Evolutionary conservation across 2,888 invertebrate genomes (phyloP).

Genomic region (Allolobophora icterica): DNA sequence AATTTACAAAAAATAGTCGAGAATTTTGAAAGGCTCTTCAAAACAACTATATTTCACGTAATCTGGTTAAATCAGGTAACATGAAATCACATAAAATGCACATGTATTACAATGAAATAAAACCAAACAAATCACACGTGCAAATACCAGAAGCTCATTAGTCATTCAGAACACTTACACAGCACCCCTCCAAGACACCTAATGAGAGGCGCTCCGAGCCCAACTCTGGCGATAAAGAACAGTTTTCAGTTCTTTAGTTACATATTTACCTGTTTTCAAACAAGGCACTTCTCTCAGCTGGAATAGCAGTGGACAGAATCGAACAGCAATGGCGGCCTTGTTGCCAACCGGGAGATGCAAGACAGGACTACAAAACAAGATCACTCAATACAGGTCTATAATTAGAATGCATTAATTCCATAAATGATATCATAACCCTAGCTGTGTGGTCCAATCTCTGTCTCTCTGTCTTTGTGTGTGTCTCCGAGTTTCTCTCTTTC

Average conservation of each 20-base stretch:
- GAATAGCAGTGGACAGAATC: conserved; percentile 81
- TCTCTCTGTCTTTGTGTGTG: neutral
- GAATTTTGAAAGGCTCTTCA: neutral
- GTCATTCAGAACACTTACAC: too few species aligned
- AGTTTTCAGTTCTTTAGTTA: neutral
- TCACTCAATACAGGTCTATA: neutral
- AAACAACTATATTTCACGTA: neutral
- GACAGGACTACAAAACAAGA: conserved; percentile 73
- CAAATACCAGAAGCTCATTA: too few species aligned
- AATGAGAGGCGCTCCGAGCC: too few species aligned
- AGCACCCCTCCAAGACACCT: too few species aligned
- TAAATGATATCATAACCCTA: neutral
- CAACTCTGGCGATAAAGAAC: too few species aligned
- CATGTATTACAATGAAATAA: neutral
- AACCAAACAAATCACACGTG: neutral
- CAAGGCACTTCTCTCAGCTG: conserved; percentile 64
- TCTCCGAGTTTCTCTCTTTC: too few species aligned
- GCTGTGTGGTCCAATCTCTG: neutral
- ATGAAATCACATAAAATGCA: neutral
- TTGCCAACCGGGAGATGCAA: conserved; percentile 79
- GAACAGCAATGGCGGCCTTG: conserved; percentile 82
- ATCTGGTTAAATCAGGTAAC: neutral
- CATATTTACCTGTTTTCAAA: neutral
- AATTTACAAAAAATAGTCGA: too few species aligned
- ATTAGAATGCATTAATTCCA: neutral